These are phyloP conservation scores for Penaeus indicus DNA, from an alignment of 1,140 invertebrate species.

Conservation along the genomic window DNA sequence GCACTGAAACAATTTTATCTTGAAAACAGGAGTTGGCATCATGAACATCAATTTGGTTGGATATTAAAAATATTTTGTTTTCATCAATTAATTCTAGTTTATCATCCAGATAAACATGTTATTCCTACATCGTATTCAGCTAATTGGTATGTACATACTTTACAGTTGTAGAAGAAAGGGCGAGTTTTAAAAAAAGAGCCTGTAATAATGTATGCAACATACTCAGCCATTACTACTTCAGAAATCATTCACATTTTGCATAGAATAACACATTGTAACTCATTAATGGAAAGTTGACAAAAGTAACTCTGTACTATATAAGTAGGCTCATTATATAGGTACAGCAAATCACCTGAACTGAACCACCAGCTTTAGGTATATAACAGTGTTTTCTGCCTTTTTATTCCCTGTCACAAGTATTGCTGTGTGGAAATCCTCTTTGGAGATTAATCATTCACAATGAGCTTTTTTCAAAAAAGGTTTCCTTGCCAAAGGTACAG, in stretches of 20 bases:
- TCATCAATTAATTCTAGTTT: too few relatives aligned
- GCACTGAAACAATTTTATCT: too few relatives aligned
- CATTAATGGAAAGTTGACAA: constrained; percentile 21
- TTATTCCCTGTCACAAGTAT: constrained; percentile 48
- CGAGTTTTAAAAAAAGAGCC: neutral
- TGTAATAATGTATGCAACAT: too few relatives aligned
- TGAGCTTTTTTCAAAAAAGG: too few relatives aligned
- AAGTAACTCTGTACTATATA: neutral
- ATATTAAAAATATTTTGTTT: too few relatives aligned
- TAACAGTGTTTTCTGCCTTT: constrained; percentile 33
- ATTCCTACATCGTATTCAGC: too few relatives aligned
- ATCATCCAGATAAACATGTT: too few relatives aligned
- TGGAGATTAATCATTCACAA: neutral
- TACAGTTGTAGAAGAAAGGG: neutral
- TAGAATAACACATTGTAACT: constrained; percentile 42
- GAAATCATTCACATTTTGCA: constrained; percentile 22
- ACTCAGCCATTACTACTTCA: too few relatives aligned
- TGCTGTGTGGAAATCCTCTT: constrained; percentile 46
- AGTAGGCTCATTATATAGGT: neutral
- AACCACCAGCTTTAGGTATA: neutral
- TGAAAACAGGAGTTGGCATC: too few relatives aligned
- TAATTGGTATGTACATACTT: too few relatives aligned
- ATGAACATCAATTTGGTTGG: too few relatives aligned
- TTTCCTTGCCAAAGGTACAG: too few relatives aligned
- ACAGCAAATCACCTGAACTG: constrained; percentile 31